Conservation (phyloP, 2,888 invertebrate genomes). For the Agelastica alni region DNA sequence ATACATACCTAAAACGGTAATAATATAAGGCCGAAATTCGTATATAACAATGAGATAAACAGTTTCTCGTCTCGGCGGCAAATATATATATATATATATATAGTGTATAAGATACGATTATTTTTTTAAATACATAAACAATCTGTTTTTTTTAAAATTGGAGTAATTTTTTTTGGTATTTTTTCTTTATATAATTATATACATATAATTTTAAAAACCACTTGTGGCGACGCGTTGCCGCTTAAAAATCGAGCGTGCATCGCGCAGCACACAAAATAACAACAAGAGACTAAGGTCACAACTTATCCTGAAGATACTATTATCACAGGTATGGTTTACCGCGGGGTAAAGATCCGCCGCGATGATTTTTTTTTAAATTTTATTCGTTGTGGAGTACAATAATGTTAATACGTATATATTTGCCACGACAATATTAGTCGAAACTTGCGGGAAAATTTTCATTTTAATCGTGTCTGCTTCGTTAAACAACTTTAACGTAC, state of each 20-base stretch:
- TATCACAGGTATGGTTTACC: slow-evolving; percentile 69
- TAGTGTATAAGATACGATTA: slow-evolving; percentile 56
- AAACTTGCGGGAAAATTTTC: not conserved
- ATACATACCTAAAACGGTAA: slow-evolving; percentile 42
- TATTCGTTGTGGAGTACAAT: slow-evolving; percentile 15
- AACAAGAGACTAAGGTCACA: slow-evolving; percentile 69
- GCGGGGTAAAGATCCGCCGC: slow-evolving; percentile 23
- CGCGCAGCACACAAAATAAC: slow-evolving; percentile 54
- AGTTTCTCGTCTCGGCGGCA: slow-evolving; percentile 36
- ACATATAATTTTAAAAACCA: slow-evolving; percentile 59
- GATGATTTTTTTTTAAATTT: slow-evolving; percentile 23
- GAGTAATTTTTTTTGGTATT: slow-evolving; percentile 50
- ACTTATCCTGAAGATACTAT: slow-evolving; percentile 72
- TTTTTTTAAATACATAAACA: slow-evolving; percentile 55
- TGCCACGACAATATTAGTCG: too few relatives aligned
- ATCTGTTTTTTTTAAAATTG: slow-evolving; percentile 55
- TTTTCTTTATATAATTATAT: slow-evolving; percentile 53
- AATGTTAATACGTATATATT: not conserved
- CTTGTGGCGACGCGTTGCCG: slow-evolving; percentile 47
- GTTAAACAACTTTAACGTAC: too few relatives aligned
- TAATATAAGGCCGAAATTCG: slow-evolving; percentile 18
- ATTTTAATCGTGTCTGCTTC: not conserved
- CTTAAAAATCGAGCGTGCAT: slow-evolving; percentile 43
- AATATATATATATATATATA: slow-evolving; percentile 36
- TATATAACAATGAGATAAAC: slow-evolving; percentile 19